Base-by-base conservation (phyloP, 2,113 vertebrate species). In the Zapornia atra region DNA sequence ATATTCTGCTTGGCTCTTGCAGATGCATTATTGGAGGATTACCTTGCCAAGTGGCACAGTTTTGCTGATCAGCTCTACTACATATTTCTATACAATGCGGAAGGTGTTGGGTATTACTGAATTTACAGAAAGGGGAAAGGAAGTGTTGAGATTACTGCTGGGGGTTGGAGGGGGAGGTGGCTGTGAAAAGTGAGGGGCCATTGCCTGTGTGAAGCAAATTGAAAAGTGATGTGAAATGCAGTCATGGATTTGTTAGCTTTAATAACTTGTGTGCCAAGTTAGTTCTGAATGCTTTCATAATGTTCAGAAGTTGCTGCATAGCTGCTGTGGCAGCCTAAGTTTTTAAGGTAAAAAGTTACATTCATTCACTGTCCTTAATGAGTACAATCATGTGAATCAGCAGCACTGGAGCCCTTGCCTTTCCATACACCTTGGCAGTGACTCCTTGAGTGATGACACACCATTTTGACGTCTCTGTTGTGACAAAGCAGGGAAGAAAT, bases 391-490 rank as follows among this genome's bases (percentile, higher is more conserved):
- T 24, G n/a, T 42, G 59, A 50, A 36, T 46, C n/a, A 64, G 48
- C 29, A 50, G 40, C n/a, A n/a, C 71, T n/a, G 54, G 25, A 38
- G 40, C 25, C 38, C 16, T 17, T 40, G 22, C 26, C 15, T 29
- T 69, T 38, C 54, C 25, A 11, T 16, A 15, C 7, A 12, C 38
- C 0, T 0, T 40, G 54, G 19, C 28, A 20, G 33, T 12, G 31
- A 44, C 51, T 60, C 26, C 20, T 26, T 46, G 22, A 61, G 19
- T 19, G 29, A 18, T 1, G 0, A 25, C n/a, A 24, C 15, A 10
- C 25, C 14, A 24, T 40, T 83, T 61, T 56, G 40, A 6, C 24
- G 5, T 18, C 40, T n/a, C 28, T n/a, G 29, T 48, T 56, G 48
- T 88, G 48, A 54, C 87, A 54, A 56, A 66, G 15, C 18, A 60